phyloP scores from a whole-genome alignment of 2,888 invertebrate genomes.

The Seladonia tumulorum region DNA sequence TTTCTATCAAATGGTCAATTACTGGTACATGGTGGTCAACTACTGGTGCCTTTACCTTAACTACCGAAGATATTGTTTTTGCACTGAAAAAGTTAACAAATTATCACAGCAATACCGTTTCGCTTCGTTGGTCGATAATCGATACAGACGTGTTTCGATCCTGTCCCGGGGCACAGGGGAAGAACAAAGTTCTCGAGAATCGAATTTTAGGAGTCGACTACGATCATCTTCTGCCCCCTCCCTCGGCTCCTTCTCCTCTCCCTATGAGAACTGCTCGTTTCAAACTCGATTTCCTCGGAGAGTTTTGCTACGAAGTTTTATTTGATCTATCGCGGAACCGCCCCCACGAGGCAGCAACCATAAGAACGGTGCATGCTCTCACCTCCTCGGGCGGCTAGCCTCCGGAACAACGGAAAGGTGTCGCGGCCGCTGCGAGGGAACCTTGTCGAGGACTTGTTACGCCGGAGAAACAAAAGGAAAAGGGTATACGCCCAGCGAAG shows the following conservation, averaged over 20 bases:
- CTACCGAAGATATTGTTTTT: not conserved
- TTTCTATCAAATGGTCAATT: no score
- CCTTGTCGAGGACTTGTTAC: constrained; percentile 12
- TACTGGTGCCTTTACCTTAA: no score
- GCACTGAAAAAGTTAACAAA: not conserved
- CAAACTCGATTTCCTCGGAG: not conserved
- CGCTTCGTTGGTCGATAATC: not conserved
- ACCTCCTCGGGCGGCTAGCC: not conserved
- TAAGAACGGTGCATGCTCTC: not conserved
- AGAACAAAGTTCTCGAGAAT: not conserved
- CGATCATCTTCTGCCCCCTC: not conserved
- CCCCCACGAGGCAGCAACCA: not conserved
- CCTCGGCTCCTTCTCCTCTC: not conserved
- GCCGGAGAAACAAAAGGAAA: constrained; percentile 6
- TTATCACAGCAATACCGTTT: not conserved
- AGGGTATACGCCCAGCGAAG: constrained; percentile 20
- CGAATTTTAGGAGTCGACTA: not conserved
- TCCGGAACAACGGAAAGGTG: not conserved
- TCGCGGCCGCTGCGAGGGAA: not conserved
- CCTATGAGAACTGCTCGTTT: not conserved
- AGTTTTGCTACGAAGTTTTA: not conserved
- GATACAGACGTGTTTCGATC: not conserved
- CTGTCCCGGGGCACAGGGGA: not conserved
- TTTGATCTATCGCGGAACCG: not conserved
- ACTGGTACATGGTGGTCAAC: no score